A percentile compares a stretch with the other conserved stretches of the same genome.
Evolutionary conservation across 2,797 vertebrate species (phyloP).

Genomic region (Fundulus diaphanus): DNA sequence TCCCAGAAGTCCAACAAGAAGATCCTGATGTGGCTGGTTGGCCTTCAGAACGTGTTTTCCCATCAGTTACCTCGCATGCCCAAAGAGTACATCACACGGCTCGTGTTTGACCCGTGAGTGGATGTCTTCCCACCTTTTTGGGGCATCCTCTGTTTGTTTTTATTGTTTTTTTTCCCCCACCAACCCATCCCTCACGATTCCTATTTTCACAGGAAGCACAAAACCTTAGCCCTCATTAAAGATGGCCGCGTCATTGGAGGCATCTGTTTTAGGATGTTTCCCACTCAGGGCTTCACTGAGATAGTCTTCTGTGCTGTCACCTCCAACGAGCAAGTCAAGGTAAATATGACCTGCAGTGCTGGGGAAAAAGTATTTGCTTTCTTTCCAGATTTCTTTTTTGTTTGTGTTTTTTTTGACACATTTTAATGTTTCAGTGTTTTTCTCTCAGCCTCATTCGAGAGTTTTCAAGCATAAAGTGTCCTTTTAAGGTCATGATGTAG

Average conservation of each 20-base stretch:
- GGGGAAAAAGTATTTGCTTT: not conserved
- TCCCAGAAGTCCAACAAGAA: slow-evolving; percentile 98
- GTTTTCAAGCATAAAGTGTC: not conserved
- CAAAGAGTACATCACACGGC: slow-evolving; percentile 98
- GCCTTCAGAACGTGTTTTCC: slow-evolving; percentile 97
- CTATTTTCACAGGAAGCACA: slow-evolving; percentile 88
- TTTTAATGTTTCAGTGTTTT: not conserved
- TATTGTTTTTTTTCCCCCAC: not conserved
- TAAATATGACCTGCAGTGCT: slow-evolving; percentile 52
- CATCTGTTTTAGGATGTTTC: slow-evolving; percentile 99
- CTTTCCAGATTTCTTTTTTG: not conserved
- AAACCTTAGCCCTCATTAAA: slow-evolving; percentile 97
- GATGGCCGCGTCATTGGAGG: slow-evolving; percentile 98
- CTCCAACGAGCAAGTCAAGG: slow-evolving; percentile 99
- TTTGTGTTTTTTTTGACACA: not conserved
- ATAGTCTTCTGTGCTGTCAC: slow-evolving; percentile 99
- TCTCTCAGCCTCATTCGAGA: not conserved
- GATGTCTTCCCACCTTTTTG: not conserved
- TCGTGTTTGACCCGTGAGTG: slow-evolving; percentile 97
- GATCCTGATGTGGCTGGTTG: slow-evolving; percentile 98
- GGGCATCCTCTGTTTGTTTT: not conserved
- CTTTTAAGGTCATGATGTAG: not conserved
- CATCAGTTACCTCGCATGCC: slow-evolving; percentile 98
- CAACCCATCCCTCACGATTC: not conserved
- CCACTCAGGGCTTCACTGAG: slow-evolving; percentile 98